These are phyloP conservation scores for Cheilosia grossa DNA, from an alignment of 2,888 invertebrate genomes.

Conservation along the genomic window DNA sequence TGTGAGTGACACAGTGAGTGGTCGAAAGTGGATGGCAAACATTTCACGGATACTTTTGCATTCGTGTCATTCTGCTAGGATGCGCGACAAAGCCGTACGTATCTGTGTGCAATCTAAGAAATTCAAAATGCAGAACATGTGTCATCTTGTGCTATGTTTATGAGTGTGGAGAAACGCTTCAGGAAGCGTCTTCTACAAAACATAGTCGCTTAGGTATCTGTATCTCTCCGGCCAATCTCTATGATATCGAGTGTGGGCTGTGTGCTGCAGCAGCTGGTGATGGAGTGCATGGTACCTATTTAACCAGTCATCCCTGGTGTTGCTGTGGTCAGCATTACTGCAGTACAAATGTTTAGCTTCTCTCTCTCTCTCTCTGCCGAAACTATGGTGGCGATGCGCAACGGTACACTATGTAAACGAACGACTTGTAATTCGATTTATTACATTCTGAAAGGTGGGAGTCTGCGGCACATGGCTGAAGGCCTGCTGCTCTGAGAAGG, in stretches of 20 bases:
- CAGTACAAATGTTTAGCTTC: conserved; percentile 56
- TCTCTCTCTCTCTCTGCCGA: conserved; percentile 18
- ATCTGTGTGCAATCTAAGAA: conserved; percentile 59
- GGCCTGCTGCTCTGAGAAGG: conserved; percentile 4
- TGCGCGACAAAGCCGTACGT: conserved; percentile 20
- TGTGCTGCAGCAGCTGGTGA: conserved; percentile 56
- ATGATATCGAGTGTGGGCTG: conserved; percentile 63
- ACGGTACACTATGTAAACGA: conserved; percentile 2
- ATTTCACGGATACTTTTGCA: conserved; percentile 59
- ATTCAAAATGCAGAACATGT: conserved; percentile 74
- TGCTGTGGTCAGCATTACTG: conserved; percentile 57
- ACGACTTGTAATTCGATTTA: conserved; percentile 37
- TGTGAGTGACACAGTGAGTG: conserved; percentile 63
- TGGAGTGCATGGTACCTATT: conserved; percentile 38
- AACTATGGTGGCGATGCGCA: conserved; percentile 12
- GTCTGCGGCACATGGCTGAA: not conserved
- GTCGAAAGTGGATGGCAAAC: conserved; percentile 62
- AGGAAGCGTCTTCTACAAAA: conserved; percentile 54
- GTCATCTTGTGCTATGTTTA: conserved; percentile 58
- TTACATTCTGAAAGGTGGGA: conserved; percentile 31
- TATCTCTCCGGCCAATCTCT: conserved; percentile 46
- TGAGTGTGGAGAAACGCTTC: conserved; percentile 50
- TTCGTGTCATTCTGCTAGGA: conserved; percentile 22
- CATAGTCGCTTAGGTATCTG: conserved; percentile 3
- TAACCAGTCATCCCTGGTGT: conserved; percentile 48